Evolutionary conservation across 2,888 invertebrate genomes (phyloP).

Genomic region (Cheilosia vernalis): DNA sequence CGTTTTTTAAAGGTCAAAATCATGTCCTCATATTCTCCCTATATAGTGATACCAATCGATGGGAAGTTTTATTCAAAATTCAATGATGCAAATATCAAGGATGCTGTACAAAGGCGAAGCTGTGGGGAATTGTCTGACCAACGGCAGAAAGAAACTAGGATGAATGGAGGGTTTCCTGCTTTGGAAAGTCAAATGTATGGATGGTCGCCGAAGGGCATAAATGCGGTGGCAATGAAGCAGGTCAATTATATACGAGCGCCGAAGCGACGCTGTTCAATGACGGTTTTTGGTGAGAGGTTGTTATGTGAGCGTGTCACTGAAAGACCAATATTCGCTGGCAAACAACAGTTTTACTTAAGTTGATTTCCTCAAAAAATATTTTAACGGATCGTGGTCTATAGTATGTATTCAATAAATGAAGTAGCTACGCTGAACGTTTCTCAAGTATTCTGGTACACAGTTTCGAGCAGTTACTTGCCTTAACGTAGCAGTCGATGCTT

Average conservation of each 20-base stretch:
- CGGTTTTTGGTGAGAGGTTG: constrained; percentile 79
- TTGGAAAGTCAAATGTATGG: constrained; percentile 81
- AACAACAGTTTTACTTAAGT: constrained; percentile 78
- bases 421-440: too few relatives aligned
- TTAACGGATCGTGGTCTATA: too few relatives aligned
- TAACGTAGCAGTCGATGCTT: too few relatives aligned
- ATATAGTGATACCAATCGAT: constrained; percentile 78
- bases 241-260: constrained; percentile 79
- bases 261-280: constrained; percentile 79
- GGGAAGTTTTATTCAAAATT: constrained; percentile 80
- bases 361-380: neutral
- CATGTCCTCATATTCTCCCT: constrained; percentile 12
- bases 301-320: constrained; percentile 79
- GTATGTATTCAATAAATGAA: too few relatives aligned
- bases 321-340: constrained; percentile 79
- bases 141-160: constrained; percentile 72
- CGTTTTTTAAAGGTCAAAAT: neutral
- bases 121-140: constrained; percentile 52
- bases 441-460: too few relatives aligned
- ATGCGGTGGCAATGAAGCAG: constrained; percentile 71
- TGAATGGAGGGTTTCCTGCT: constrained; percentile 76
- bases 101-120: constrained; percentile 27
- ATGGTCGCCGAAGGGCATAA: constrained; percentile 78
- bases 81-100: constrained; percentile 63
- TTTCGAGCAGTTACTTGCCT: too few relatives aligned